These are phyloP conservation scores for Synanthedon vespiformis DNA, from an alignment of 2,888 invertebrate species.

Conservation along the genomic window DNA sequence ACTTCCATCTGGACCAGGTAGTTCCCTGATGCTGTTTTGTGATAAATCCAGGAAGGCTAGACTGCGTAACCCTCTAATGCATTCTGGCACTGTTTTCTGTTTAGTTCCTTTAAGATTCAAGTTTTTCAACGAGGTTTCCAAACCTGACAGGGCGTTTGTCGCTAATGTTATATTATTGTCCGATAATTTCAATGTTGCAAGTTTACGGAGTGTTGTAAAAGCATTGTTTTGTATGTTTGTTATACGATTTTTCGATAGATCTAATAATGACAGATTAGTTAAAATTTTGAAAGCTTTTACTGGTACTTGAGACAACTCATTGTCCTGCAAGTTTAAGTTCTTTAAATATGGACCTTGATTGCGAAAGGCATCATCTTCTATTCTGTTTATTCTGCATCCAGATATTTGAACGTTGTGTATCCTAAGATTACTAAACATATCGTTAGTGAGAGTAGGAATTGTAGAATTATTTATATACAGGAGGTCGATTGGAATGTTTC, in stretches of 20 bases:
- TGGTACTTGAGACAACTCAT: conserved; percentile 83
- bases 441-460: conserved; percentile 75
- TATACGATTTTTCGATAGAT: conserved; percentile 86
- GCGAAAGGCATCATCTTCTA: conserved; percentile 81
- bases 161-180: conserved; percentile 87
- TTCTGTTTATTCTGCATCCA: conserved; percentile 79
- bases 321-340: conserved; percentile 88
- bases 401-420: conserved; percentile 88
- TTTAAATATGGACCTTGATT: conserved; percentile 85
- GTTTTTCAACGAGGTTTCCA: conserved; percentile 87
- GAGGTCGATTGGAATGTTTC: conserved; percentile 79
- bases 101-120: conserved; percentile 89
- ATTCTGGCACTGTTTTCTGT: conserved; percentile 83
- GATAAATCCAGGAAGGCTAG: conserved; percentile 91
- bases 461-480: conserved; percentile 91
- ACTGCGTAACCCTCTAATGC: conserved; percentile 80
- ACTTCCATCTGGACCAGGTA: conserved; percentile 78
- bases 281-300: conserved; percentile 77
- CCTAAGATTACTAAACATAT: conserved; percentile 76
- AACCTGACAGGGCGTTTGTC: conserved; percentile 78
- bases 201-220: conserved; percentile 77
- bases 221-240: conserved; percentile 78
- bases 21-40: conserved; percentile 85
- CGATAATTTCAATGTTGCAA: conserved; percentile 86
- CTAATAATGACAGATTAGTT: conserved; percentile 80